A percentile compares a stretch with the other conserved stretches of the same genome.
Conservation (phyloP, 2,797 vertebrate genomes). For the Alectoris magna region DNA sequence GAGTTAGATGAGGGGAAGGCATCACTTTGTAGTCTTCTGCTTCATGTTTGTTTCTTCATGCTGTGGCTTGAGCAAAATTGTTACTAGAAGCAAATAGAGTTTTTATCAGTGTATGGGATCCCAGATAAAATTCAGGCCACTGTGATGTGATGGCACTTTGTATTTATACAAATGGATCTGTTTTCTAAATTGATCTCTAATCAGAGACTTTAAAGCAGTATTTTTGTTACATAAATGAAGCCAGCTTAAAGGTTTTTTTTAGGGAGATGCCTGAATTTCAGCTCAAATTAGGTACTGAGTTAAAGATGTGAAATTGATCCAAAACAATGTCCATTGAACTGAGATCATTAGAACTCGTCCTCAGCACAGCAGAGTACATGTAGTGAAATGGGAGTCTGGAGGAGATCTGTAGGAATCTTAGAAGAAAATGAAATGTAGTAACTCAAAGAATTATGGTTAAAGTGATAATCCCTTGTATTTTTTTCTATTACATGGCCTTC, state of each 20-base stretch:
- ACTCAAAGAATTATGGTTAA: background rate
- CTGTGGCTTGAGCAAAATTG: background rate
- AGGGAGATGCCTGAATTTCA: background rate
- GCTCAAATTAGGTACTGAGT: background rate
- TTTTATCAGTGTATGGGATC: background rate
- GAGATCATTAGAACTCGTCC: background rate
- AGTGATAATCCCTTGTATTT: background rate
- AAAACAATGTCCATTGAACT: background rate
- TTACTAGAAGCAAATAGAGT: background rate
- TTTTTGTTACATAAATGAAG: background rate
- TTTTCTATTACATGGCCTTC: background rate
- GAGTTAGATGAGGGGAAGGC: background rate
- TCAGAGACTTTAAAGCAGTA: background rate
- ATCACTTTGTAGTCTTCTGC: background rate
- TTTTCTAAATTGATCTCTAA: background rate
- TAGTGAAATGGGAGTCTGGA: background rate
- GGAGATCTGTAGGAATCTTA: background rate
- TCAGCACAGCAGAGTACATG: background rate
- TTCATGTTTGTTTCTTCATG: background rate
- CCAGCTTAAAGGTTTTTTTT: background rate
- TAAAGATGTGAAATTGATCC: background rate
- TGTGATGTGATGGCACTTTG: background rate
- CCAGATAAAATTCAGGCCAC: background rate
- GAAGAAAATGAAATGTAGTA: constrained; percentile 1
- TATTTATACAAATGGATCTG: background rate